Evolutionary conservation across 2,797 vertebrate genomes (phyloP).

Genomic region (Hemibagrus guttatus): DNA sequence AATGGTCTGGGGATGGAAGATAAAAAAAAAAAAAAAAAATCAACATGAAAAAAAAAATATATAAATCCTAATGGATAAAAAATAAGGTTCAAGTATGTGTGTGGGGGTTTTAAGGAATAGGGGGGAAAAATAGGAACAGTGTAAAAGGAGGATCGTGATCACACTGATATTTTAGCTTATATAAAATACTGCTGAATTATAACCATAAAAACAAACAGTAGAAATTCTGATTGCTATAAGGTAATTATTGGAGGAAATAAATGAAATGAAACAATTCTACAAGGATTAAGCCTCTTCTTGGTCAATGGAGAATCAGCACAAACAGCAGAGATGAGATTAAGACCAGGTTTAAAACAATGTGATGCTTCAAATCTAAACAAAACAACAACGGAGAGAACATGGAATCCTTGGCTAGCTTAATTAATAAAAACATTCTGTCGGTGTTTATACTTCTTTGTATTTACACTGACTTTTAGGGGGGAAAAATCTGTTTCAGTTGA

Average conservation of each 20-base stretch:
- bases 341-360: background rate
- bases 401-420: slow-evolving; percentile 30
- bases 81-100: slow-evolving; percentile 27
- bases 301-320: background rate
- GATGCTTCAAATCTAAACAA: background rate
- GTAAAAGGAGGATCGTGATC: background rate
- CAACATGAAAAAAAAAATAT: background rate
- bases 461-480: too few species aligned
- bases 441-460: background rate
- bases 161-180: slow-evolving; percentile 35
- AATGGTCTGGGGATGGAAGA: slow-evolving; percentile 57
- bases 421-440: background rate
- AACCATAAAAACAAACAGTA: slow-evolving; percentile 2
- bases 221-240: background rate
- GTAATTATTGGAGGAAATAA: background rate
- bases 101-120: background rate
- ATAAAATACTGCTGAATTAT: slow-evolving; percentile 24
- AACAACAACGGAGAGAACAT: background rate
- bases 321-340: slow-evolving; percentile 11
- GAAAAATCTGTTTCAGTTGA: background rate
- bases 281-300: background rate
- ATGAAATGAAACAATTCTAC: background rate
- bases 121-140: background rate
- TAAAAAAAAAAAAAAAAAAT: slow-evolving; percentile 43
- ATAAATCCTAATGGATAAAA: slow-evolving; percentile 15